phyloP scores from a whole-genome alignment of 2,113 vertebrate genomes.

The Scatophagus argus region DNA sequence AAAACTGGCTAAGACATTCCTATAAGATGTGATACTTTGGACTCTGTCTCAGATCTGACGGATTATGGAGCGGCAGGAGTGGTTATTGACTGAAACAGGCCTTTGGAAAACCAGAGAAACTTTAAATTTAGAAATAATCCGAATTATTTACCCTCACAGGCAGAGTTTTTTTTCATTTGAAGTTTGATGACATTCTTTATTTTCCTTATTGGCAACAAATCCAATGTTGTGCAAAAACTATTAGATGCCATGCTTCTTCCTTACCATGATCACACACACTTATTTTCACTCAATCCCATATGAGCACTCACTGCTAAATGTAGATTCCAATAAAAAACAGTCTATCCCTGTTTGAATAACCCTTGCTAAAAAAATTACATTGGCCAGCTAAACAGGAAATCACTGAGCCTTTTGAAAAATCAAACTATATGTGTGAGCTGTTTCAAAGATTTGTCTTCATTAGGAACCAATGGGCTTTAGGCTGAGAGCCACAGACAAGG shows the following conservation, averaged over 20 bases:
- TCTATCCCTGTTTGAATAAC: background rate
- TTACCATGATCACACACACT: background rate
- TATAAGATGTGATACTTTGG: conserved; percentile 30
- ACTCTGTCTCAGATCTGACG: conserved; percentile 9
- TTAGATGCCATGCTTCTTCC: background rate
- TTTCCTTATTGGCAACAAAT: background rate
- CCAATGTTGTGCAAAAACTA: background rate
- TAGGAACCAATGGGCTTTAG: too few relatives aligned
- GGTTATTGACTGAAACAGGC: conserved; percentile 61
- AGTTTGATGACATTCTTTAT: background rate
- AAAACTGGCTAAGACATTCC: conserved; percentile 19
- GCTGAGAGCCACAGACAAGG: too few relatives aligned
- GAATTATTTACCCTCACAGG: background rate
- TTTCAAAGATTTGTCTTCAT: too few relatives aligned
- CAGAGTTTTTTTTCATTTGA: background rate
- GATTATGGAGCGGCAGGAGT: conserved; percentile 53
- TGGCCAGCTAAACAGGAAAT: background rate
- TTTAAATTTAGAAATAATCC: background rate
- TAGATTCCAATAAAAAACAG: background rate
- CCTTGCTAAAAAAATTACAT: background rate
- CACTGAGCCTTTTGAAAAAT: too few relatives aligned
- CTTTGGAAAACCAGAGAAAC: too few relatives aligned
- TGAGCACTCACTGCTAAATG: background rate
- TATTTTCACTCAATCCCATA: background rate
- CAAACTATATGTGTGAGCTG: background rate